Evolutionary conservation across 1,140 invertebrate genomes (phyloP).

Genomic region (Drosophila ficusphila): DNA sequence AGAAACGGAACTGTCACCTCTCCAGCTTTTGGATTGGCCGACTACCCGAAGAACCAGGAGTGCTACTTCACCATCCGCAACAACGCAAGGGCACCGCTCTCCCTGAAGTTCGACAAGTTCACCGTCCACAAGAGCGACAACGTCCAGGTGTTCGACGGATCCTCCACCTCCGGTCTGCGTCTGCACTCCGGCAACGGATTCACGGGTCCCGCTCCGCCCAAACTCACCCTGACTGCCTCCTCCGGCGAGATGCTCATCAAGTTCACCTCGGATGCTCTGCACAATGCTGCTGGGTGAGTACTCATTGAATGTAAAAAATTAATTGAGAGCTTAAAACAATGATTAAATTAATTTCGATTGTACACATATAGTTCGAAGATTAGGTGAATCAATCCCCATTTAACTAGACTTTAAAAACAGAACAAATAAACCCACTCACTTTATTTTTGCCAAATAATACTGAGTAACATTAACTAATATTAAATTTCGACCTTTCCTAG

Average conservation of each 20-base stretch:
- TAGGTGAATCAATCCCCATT: too few species aligned
- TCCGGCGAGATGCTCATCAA: conserved; percentile 95
- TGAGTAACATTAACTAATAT: neutral
- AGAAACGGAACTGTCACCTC: conserved; percentile 93
- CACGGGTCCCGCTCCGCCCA: conserved; percentile 89
- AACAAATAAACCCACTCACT: too few species aligned
- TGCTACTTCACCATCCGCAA: conserved; percentile 95
- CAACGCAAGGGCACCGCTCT: conserved; percentile 92
- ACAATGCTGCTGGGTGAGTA: conserved; percentile 87
- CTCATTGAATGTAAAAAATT: too few species aligned
- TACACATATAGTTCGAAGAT: too few species aligned
- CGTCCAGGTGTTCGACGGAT: conserved; percentile 95
- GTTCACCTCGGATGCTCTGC: conserved; percentile 94
- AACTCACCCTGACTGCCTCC: conserved; percentile 95
- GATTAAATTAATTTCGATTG: too few species aligned
- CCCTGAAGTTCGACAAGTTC: conserved; percentile 94
- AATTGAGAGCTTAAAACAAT: too few species aligned
- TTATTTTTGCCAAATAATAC: too few species aligned
- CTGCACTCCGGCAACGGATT: conserved; percentile 96
- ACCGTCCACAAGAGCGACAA: conserved; percentile 93
- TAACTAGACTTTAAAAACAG: too few species aligned
- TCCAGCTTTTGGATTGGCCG: conserved; percentile 92
- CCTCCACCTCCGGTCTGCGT: conserved; percentile 92
- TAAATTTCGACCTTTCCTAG: conserved; percentile 84
- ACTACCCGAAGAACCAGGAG: conserved; percentile 96